A percentile compares a stretch with the other conserved stretches of the same genome.
Conservation (phyloP, 2,113 vertebrate species). For the Corythornis vintsioides region DNA sequence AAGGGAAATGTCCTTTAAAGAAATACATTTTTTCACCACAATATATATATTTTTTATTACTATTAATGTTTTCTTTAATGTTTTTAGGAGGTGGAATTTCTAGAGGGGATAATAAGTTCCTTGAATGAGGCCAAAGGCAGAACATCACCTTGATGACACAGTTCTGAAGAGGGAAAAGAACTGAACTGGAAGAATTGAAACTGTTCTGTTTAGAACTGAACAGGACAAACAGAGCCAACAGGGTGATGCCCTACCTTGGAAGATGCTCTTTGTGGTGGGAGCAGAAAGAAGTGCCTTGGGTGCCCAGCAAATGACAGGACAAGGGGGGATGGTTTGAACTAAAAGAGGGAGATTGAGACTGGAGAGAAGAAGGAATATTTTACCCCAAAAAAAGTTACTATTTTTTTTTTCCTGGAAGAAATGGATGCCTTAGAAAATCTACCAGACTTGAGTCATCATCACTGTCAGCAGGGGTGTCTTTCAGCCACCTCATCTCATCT, state of each 20-base stretch:
- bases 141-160: not conserved
- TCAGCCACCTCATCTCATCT: not conserved
- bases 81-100: not conserved
- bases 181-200: too few species aligned
- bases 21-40: not conserved
- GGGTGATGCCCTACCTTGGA: not conserved
- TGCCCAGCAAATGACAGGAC: not conserved
- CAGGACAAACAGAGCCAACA: not conserved
- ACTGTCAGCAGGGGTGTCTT: not conserved
- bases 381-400: too few species aligned
- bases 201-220: not conserved
- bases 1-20: not conserved
- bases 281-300: not conserved
- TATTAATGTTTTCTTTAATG: not conserved
- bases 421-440: not conserved
- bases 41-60: too few species aligned
- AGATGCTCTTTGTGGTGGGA: not conserved
- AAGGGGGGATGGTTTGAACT: not conserved
- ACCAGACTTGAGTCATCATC: constrained; percentile 19
- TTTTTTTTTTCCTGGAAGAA: not conserved
- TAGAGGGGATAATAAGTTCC: not conserved
- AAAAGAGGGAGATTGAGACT: not conserved
- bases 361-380: not conserved
- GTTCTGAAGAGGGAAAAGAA: not conserved
- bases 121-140: not conserved